A percentile compares a stretch with the other conserved stretches of the same genome.
These are phyloP conservation scores for Beaufortia kweichowensis DNA, from an alignment of 2,113 vertebrate genomes.

Conservation along the genomic window DNA sequence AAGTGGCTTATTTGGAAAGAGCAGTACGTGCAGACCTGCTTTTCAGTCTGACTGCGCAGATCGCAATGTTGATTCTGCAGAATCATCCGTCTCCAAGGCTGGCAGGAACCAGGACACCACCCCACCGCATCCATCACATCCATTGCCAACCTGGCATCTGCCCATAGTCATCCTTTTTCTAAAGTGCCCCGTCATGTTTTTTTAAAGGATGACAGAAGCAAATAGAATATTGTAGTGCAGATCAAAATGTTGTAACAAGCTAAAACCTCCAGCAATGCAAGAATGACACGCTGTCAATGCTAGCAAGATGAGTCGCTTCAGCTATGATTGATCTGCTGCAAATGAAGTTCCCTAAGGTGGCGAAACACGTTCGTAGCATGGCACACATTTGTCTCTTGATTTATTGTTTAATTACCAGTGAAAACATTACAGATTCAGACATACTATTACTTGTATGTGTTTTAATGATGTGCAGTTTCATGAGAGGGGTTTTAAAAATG, in stretches of 20 bases:
- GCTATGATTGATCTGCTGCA: constrained; percentile 63
- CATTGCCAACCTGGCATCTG: constrained; percentile 45
- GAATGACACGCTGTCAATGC: constrained; percentile 56
- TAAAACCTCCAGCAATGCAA: constrained; percentile 47
- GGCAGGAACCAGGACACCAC: background rate
- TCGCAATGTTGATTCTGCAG: constrained; percentile 8
- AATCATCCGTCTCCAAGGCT: constrained; percentile 23
- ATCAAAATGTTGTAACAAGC: constrained; percentile 37
- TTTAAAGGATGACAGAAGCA: constrained; percentile 57
- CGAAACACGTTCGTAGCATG: constrained; percentile 15
- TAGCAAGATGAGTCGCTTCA: constrained; percentile 45
- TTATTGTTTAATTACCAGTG: background rate
- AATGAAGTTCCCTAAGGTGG: constrained; percentile 37
- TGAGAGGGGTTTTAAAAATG: background rate
- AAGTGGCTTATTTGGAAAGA: constrained; percentile 18
- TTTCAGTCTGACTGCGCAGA: background rate
- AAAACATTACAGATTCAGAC: background rate
- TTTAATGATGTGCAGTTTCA: no score
- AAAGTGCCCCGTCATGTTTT: constrained; percentile 56
- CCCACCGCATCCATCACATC: constrained; percentile 39
- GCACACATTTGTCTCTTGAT: background rate
- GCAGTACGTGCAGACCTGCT: background rate
- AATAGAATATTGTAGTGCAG: constrained; percentile 24
- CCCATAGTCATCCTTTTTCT: constrained; percentile 37
- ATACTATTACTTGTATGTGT: no score